phyloP scores from a whole-genome alignment of 1,140 invertebrate species.

The Eulimnadia texana region DNA sequence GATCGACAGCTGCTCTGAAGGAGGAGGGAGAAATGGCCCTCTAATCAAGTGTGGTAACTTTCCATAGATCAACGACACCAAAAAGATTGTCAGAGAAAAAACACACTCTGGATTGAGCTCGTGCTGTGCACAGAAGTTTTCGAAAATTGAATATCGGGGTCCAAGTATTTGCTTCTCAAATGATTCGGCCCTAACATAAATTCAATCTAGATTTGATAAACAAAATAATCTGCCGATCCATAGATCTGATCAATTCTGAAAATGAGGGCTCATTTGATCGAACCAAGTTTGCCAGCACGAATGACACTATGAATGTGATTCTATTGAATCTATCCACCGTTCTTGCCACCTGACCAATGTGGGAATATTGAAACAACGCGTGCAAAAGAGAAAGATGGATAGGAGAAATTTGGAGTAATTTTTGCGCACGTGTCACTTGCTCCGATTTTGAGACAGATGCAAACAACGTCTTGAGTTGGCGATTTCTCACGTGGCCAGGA shows the following conservation, averaged over 20 bases:
- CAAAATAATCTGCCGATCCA: not conserved
- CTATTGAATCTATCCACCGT: not conserved
- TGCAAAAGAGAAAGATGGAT: not conserved
- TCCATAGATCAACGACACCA: not conserved
- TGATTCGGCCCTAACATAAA: not conserved
- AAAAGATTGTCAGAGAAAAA: not conserved
- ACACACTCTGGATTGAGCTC: not conserved
- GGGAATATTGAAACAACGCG: not conserved
- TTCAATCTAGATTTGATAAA: not conserved
- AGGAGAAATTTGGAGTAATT: not conserved
- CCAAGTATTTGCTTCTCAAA: not conserved
- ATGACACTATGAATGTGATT: not conserved
- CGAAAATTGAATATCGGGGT: not conserved
- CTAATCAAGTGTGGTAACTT: not conserved
- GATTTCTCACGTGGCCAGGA: not conserved
- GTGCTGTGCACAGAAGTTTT: not conserved
- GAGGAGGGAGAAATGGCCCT: not conserved
- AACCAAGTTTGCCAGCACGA: constrained; percentile 18
- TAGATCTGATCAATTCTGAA: not conserved
- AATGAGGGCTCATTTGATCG: constrained; percentile 59
- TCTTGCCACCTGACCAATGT: not conserved
- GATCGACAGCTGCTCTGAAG: not conserved
- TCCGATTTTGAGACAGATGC: not conserved
- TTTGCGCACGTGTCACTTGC: not conserved
- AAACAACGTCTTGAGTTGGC: not conserved